A percentile compares a stretch with the other conserved stretches of the same genome.
Conservation (phyloP, 2,113 vertebrate genomes). For the Tympanuchus pallidicinctus region DNA sequence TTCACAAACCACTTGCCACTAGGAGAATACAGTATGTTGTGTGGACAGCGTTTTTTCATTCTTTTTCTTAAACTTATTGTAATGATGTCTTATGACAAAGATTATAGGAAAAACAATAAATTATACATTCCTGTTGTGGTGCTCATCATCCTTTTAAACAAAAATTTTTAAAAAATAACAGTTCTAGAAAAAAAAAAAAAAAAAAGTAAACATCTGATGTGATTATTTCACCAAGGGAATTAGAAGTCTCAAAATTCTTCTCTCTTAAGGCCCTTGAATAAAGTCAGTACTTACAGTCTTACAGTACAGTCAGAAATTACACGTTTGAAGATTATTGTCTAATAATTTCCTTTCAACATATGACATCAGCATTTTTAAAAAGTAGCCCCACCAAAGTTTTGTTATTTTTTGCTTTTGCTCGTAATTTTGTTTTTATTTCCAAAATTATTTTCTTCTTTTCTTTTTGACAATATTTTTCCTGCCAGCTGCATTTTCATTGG, state of each 20-base stretch:
- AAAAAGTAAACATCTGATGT: not conserved
- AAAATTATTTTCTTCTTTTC: not conserved
- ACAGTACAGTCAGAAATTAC: not conserved
- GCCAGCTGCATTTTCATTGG: not conserved
- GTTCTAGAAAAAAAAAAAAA: not conserved
- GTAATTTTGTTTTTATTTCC: not conserved
- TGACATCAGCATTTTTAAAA: not conserved
- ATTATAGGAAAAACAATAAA: not conserved
- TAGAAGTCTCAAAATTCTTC: not conserved
- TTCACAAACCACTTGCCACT: not conserved
- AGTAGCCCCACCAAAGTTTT: not conserved
- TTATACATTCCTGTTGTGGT: not conserved
- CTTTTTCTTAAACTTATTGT: not conserved
- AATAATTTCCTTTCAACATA: not conserved
- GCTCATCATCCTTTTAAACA: not conserved
- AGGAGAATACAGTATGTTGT: fast-evolving
- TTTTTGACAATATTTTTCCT: not conserved
- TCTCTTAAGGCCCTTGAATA: not conserved
- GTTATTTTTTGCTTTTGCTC: not conserved
- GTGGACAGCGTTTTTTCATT: not conserved
- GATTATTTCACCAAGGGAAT: not conserved
- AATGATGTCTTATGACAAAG: not conserved
- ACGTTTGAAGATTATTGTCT: not conserved
- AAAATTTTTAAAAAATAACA: not conserved
- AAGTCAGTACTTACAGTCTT: not conserved